A percentile compares a stretch with the other conserved stretches of the same genome.
Evolutionary conservation across 2,113 vertebrate genomes (phyloP).

Genomic region (rabbit (Oryctolagus cuniculus)): mOryCun1.1 NC_091441.1:76824001-76824500

Average conservation of each 20-base stretch:
- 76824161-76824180: conserved; percentile 16
- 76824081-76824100: neutral
- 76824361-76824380: neutral
- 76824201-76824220: neutral
- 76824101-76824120: neutral
- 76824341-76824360: neutral
- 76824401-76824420: neutral
- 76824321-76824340: neutral
- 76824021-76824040: neutral
- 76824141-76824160: neutral
- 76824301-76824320: conserved; percentile 27
- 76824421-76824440: neutral
- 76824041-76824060: conserved; percentile 26
- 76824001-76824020: neutral
- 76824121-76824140: neutral
- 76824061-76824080: neutral
- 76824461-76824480: too few species aligned
- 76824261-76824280: neutral
- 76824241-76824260: neutral
- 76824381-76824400: neutral
- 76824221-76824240: neutral
- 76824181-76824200: conserved; percentile 12
- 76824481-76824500: too few species aligned
- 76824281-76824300: neutral
- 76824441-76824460: too few species aligned